Evolutionary conservation across 2,113 vertebrate species (phyloP).

Genomic region (Meriones unguiculatus): DNA sequence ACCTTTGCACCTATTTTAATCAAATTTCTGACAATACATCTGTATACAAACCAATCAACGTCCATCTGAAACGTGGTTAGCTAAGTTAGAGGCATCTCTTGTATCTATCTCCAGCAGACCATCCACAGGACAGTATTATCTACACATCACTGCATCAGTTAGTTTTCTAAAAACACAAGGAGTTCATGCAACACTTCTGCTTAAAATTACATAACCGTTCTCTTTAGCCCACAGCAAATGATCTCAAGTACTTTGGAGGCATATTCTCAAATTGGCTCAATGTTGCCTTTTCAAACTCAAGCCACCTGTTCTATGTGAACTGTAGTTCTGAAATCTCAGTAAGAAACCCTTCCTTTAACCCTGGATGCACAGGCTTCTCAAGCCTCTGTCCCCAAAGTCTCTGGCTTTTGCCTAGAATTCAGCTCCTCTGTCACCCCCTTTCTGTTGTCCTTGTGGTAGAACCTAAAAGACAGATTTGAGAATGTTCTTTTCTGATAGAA

Average conservation of each 20-base stretch:
- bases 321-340: not conserved
- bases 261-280: not conserved
- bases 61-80: not conserved
- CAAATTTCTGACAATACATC: not conserved
- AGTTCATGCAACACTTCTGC: not conserved
- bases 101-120: not conserved
- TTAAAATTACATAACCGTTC: not conserved
- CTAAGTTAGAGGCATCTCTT: not conserved
- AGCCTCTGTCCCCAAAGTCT: too few species aligned
- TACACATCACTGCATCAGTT: not conserved
- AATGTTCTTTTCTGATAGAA: not conserved
- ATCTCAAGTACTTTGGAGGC: not conserved
- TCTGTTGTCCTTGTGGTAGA: not conserved
- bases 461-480: not conserved
- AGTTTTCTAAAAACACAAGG: not conserved
- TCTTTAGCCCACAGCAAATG: not conserved
- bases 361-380: not conserved
- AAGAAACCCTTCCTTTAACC: not conserved
- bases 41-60: not conserved
- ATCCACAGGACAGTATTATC: not conserved
- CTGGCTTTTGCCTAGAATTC: not conserved
- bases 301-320: not conserved
- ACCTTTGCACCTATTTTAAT: not conserved
- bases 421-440: not conserved
- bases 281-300: not conserved